Evolutionary conservation across 2,113 vertebrate genomes (phyloP).

Genomic region (Ptilonorhynchus violaceus): DNA sequence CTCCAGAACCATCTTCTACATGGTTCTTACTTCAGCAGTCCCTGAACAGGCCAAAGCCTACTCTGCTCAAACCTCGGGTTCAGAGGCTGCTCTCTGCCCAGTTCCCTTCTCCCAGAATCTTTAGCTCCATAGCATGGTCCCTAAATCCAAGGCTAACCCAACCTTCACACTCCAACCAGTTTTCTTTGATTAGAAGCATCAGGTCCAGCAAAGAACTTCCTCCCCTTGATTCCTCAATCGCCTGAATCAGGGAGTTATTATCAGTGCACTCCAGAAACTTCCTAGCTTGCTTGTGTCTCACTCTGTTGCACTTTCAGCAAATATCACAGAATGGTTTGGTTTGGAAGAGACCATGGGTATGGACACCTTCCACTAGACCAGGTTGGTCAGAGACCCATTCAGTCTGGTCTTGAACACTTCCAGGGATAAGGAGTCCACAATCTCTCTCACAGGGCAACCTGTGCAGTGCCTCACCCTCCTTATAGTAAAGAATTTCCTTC

Average conservation of each 20-base stretch:
- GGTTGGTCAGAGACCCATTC: not conserved
- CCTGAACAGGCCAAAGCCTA: not conserved
- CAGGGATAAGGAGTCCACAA: not conserved
- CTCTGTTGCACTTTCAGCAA: not conserved
- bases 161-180: not conserved
- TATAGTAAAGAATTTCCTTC: not conserved
- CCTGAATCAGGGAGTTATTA: not conserved
- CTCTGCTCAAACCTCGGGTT: not conserved
- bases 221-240: not conserved
- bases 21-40: not conserved
- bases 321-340: not conserved
- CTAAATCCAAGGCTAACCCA: not conserved
- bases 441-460: not conserved
- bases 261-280: not conserved
- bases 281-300: not conserved
- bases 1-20: not conserved
- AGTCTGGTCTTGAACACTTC: not conserved
- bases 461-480: not conserved
- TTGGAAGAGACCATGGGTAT: not conserved
- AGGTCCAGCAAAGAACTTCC: not conserved
- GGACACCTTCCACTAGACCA: not conserved
- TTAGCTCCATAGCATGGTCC: not conserved
- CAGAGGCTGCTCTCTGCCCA: not conserved
- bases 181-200: not conserved
- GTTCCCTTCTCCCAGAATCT: not conserved